These are phyloP conservation scores for Motacilla tschutschensis DNA, from an alignment of 2,113 vertebrate genomes.

Conservation along the genomic window DNA sequence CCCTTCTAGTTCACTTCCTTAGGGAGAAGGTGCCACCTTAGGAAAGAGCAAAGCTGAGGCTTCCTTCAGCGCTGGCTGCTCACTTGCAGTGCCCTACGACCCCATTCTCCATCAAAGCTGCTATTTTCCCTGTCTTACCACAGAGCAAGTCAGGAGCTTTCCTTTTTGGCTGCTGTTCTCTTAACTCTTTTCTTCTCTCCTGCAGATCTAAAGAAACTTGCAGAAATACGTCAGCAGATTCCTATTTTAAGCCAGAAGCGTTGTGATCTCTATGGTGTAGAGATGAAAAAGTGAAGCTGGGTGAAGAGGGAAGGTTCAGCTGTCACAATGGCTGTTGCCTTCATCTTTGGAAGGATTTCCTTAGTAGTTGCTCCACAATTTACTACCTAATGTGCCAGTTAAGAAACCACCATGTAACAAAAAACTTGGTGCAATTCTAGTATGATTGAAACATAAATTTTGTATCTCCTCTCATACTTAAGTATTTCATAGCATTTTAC, in stretches of 20 bases:
- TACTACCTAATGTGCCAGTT: not conserved
- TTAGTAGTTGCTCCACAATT: not conserved
- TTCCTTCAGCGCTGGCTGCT: not conserved
- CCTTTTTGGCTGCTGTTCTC: not conserved
- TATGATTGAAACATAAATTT: not conserved
- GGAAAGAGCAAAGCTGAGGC: not conserved
- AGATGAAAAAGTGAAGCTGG: conserved; percentile 54
- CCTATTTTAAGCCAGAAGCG: conserved; percentile 88
- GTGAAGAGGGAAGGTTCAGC: not conserved
- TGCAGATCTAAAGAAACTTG: conserved; percentile 90
- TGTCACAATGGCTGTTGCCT: not conserved
- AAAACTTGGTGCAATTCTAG: not conserved
- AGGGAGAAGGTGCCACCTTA: not conserved
- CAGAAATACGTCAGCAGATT: conserved; percentile 90
- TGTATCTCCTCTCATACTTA: not conserved
- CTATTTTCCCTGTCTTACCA: not conserved
- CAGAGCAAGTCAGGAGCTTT: not conserved
- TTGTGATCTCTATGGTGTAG: conserved; percentile 83
- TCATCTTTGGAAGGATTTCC: not conserved
- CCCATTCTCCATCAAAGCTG: not conserved
- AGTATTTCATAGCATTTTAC: not conserved
- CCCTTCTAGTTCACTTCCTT: not conserved
- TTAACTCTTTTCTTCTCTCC: not conserved
- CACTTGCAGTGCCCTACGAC: not conserved
- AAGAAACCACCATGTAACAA: not conserved